Conservation (phyloP, 92 coral and sea anemone genomes). For the Zoanthus sociatus region DNA sequence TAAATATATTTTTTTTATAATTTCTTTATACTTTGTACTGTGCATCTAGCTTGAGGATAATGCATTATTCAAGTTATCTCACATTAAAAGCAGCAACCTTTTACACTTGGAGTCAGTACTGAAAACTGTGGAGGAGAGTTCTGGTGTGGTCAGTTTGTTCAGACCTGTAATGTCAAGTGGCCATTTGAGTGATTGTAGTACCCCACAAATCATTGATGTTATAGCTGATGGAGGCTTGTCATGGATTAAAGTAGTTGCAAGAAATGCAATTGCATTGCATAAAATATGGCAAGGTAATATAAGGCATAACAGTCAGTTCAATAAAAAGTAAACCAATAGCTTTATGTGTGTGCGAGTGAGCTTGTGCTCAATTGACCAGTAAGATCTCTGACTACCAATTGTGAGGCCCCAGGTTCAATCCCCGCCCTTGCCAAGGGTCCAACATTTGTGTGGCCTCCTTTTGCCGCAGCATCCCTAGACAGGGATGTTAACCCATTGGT, state of each 20-base stretch:
- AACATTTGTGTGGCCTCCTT: no score
- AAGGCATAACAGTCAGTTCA: not conserved
- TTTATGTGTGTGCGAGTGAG: not conserved
- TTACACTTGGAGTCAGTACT: conserved; percentile 83
- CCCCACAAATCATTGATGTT: conserved; percentile 71
- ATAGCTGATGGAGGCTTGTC: conserved; percentile 67
- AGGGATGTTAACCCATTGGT: no score
- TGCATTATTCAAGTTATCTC: conserved; percentile 63
- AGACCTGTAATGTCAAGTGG: not conserved
- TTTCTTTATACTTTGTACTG: no score
- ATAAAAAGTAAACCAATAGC: not conserved
- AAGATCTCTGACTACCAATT: no score
- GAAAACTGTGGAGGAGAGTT: conserved; percentile 64
- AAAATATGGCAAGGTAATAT: conserved; percentile 86
- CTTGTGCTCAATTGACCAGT: not conserved
- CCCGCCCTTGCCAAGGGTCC: no score
- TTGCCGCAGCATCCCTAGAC: no score
- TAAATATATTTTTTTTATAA: no score
- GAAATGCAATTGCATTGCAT: conserved; percentile 90
- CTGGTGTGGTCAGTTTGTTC: conserved; percentile 54
- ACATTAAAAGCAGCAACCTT: conserved; percentile 89
- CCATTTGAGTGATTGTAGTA: conserved; percentile 2
- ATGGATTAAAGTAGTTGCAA: conserved; percentile 93
- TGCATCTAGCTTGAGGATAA: conserved; percentile 54
- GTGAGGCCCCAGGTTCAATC: no score